These are phyloP conservation scores for Lepidocyrtoides sp. DNA, from an alignment of 2,888 invertebrate genomes.

Conservation along the genomic window DNA sequence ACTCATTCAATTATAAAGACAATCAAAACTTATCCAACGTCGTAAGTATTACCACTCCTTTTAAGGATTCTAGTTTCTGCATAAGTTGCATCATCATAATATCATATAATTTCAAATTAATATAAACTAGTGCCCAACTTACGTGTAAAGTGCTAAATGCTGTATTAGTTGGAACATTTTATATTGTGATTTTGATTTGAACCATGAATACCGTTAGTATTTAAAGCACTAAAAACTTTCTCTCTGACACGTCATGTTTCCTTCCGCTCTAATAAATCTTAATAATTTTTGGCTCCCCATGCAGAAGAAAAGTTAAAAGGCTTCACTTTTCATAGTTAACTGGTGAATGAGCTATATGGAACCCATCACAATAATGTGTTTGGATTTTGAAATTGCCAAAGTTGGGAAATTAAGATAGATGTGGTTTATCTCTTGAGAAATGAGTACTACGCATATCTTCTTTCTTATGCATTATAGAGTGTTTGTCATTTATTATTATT, in stretches of 20 bases:
- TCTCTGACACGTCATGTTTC: conserved; percentile 33
- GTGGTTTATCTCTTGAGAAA: not conserved
- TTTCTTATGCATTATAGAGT: too few species aligned
- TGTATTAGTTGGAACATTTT: not conserved
- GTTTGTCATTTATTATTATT: too few species aligned
- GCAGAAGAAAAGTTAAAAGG: conserved; percentile 30
- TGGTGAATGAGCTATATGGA: not conserved
- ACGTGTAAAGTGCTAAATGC: not conserved
- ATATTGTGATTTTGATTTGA: not conserved
- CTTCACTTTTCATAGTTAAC: not conserved
- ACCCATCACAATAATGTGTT: not conserved
- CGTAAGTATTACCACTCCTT: too few species aligned
- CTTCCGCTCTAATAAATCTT: conserved; percentile 70
- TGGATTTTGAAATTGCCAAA: conserved; percentile 18
- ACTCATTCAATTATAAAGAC: not conserved
- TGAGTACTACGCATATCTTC: too few species aligned
- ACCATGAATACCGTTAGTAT: not conserved
- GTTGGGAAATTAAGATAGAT: not conserved
- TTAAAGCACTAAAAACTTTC: conserved; percentile 41
- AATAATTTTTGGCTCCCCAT: conserved; percentile 54
- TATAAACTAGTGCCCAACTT: not conserved
- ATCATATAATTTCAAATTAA: not conserved
- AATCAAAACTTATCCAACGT: not conserved
- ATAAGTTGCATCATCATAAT: not conserved
- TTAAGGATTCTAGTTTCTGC: too few species aligned